Conservation (phyloP, 2,797 vertebrate species). For the Catostomus latipinnis region DNA sequence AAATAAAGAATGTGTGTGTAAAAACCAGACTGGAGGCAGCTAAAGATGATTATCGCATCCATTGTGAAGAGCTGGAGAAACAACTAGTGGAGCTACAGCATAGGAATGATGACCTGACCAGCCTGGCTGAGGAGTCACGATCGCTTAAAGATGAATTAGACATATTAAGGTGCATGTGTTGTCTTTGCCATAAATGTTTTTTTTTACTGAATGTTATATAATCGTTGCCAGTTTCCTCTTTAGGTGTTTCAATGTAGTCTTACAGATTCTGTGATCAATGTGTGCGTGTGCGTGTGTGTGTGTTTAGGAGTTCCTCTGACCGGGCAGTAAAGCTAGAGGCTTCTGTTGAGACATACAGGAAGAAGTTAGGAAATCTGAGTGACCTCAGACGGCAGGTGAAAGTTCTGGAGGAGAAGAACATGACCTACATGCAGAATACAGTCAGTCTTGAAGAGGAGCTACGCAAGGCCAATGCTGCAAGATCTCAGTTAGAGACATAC, state of each 20-base stretch:
- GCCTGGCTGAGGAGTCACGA: slow-evolving; percentile 93
- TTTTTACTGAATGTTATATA: neutral
- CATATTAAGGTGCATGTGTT: slow-evolving; percentile 83
- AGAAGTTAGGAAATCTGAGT: slow-evolving; percentile 93
- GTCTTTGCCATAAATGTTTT: neutral
- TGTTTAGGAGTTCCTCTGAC: slow-evolving; percentile 86
- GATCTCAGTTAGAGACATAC: slow-evolving; percentile 92
- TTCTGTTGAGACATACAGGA: slow-evolving; percentile 91
- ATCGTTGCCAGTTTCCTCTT: neutral
- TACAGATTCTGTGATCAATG: neutral
- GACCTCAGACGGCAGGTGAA: slow-evolving; percentile 95
- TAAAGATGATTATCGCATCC: slow-evolving; percentile 97
- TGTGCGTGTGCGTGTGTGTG: slow-evolving; percentile 21
- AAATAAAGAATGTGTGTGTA: slow-evolving; percentile 25
- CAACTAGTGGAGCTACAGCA: slow-evolving; percentile 95
- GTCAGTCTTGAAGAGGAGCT: slow-evolving; percentile 95
- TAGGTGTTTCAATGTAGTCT: neutral
- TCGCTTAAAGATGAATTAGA: slow-evolving; percentile 96
- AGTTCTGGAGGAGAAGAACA: slow-evolving; percentile 93
- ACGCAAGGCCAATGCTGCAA: slow-evolving; percentile 93
- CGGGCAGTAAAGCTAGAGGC: slow-evolving; percentile 93
- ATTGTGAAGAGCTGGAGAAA: slow-evolving; percentile 96
- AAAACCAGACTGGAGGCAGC: slow-evolving; percentile 91
- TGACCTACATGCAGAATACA: slow-evolving; percentile 97
- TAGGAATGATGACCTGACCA: slow-evolving; percentile 91